Percentiles rank a stretch among this genome's conserved stretches.
phyloP scores from a whole-genome alignment of 2,888 invertebrate species.

The Oxycera nigricornis region DNA sequence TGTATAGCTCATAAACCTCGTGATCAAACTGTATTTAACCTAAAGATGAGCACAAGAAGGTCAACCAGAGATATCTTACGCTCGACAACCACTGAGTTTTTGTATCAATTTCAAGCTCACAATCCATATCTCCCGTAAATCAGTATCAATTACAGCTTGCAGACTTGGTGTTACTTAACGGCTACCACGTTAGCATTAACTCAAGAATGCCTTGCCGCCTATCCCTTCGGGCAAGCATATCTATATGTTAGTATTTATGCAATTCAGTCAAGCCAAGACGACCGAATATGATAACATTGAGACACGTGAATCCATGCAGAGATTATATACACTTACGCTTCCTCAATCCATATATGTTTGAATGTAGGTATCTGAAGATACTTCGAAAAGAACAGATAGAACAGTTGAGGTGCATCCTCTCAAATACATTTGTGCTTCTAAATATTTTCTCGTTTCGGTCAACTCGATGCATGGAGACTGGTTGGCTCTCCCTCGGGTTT shows the following conservation, averaged over 20 bases:
- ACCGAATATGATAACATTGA: conserved; percentile 9
- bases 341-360: background rate
- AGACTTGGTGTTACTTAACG: conserved; percentile 21
- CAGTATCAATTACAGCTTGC: conserved; percentile 44
- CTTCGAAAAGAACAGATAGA: too few relatives aligned
- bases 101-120: conserved; percentile 46
- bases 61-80: too few relatives aligned
- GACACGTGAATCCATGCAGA: background rate
- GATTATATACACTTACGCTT: background rate
- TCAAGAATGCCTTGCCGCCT: too few relatives aligned
- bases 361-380: too few relatives aligned
- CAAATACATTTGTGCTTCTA: background rate
- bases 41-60: too few relatives aligned
- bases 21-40: too few relatives aligned
- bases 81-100: conserved; percentile 29
- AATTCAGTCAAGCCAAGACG: background rate
- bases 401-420: background rate
- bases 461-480: background rate
- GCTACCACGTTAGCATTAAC: background rate
- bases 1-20: too few relatives aligned
- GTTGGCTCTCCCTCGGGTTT: background rate
- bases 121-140: conserved; percentile 47
- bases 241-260: background rate
- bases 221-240: too few relatives aligned
- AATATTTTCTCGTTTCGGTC: background rate